Percentiles rank a stretch among this genome's conserved stretches.
These are phyloP conservation scores for human DNA, from an alignment of 2,113 vertebrate species.

Conservation along the genomic window GRCh38 chr16:30837001-30837500, in stretches of 20 bases:
- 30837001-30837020: too few species aligned
- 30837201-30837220: background rate
- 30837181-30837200: background rate
- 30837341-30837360: background rate
- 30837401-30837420: too few species aligned
- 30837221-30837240: background rate
- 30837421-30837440: too few species aligned
- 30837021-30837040: too few species aligned
- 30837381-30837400: too few species aligned
- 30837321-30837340: background rate
- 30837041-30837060: too few species aligned
- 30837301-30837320: background rate
- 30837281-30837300: background rate
- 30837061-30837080: too few species aligned
- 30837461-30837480: too few species aligned
- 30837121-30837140: background rate
- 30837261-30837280: background rate
- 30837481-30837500: too few species aligned
- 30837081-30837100: too few species aligned
- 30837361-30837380: too few species aligned
- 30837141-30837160: background rate
- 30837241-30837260: slow-evolving; percentile 2
- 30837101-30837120: background rate
- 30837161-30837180: background rate
- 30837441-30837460: too few species aligned